Percentiles rank a stretch among this genome's conserved stretches.
These are phyloP conservation scores for Bemisia tabaci DNA, from an alignment of 1,140 invertebrate genomes.

Conservation along the genomic window DNA sequence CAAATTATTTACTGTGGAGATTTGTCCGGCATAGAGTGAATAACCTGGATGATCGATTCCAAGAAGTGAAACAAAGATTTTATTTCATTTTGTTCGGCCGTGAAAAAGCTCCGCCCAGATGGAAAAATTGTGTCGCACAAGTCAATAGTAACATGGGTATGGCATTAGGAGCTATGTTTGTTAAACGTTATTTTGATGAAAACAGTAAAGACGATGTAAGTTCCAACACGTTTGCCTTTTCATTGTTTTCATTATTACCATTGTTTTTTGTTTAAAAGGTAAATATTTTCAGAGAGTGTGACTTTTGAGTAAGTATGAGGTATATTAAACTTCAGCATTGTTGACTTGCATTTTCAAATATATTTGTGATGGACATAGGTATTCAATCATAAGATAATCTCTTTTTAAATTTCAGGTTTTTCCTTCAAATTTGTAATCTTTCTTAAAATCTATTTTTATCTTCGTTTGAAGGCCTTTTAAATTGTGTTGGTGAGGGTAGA, in stretches of 20 bases:
- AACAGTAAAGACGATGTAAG: constrained; percentile 60
- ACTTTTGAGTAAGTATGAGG: too few relatives aligned
- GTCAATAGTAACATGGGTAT: constrained; percentile 74
- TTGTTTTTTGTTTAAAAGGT: too few relatives aligned
- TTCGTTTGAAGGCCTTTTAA: too few relatives aligned
- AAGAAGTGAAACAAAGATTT: constrained; percentile 44
- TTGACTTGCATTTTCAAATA: too few relatives aligned
- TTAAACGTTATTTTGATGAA: constrained; percentile 70
- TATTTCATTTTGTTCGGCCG: constrained; percentile 56
- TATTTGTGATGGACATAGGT: too few relatives aligned
- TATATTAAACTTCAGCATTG: too few relatives aligned
- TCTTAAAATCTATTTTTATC: too few relatives aligned
- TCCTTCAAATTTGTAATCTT: too few relatives aligned
- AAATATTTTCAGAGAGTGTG: too few relatives aligned
- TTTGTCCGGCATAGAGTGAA: constrained; percentile 74
- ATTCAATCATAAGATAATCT: too few relatives aligned
- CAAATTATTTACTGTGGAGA: constrained; percentile 74
- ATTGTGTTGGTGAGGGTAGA: too few relatives aligned
- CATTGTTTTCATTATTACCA: background rate
- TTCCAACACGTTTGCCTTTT: constrained; percentile 13
- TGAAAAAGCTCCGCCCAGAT: constrained; percentile 55
- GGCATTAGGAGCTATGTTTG: constrained; percentile 70
- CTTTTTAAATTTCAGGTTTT: too few relatives aligned
- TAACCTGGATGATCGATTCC: constrained; percentile 68
- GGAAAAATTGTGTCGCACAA: constrained; percentile 69